Percentiles rank a stretch among this genome's conserved stretches.
phyloP scores from a whole-genome alignment of 2,797 vertebrate species.

The Manis javanica region DNA sequence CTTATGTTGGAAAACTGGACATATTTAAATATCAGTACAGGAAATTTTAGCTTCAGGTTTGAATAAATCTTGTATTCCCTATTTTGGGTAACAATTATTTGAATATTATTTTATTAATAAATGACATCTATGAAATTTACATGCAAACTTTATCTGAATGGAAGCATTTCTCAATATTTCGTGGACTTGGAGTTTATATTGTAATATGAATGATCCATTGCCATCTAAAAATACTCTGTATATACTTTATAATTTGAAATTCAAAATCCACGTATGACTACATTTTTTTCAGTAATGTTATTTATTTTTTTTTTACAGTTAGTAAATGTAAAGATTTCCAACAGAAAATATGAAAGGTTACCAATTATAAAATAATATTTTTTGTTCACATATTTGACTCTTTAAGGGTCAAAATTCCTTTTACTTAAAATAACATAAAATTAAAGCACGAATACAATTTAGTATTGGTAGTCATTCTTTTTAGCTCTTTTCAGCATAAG shows the following conservation, averaged over 20 bases:
- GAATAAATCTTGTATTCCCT: neutral
- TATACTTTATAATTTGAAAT: neutral
- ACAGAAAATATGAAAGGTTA: neutral
- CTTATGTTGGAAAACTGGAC: neutral
- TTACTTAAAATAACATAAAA: constrained; percentile 31
- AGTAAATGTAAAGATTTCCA: neutral
- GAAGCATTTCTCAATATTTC: neutral
- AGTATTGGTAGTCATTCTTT: constrained; percentile 1
- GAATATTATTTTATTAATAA: neutral
- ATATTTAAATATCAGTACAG: neutral
- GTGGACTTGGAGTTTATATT: neutral
- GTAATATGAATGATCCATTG: neutral
- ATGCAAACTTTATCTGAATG: neutral
- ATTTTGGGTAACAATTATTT: neutral
- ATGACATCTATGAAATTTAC: neutral
- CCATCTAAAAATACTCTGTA: neutral
- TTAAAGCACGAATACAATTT: constrained; percentile 36
- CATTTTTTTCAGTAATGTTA: neutral
- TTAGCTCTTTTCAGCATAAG: neutral
- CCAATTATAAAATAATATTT: neutral
- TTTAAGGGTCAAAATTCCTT: neutral
- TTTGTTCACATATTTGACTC: neutral
- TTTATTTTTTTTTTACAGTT: neutral
- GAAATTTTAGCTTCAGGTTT: neutral
- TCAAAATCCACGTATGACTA: neutral